phyloP scores from a whole-genome alignment of 1,140 invertebrate species.

The Lepidurus arcticus region DNA sequence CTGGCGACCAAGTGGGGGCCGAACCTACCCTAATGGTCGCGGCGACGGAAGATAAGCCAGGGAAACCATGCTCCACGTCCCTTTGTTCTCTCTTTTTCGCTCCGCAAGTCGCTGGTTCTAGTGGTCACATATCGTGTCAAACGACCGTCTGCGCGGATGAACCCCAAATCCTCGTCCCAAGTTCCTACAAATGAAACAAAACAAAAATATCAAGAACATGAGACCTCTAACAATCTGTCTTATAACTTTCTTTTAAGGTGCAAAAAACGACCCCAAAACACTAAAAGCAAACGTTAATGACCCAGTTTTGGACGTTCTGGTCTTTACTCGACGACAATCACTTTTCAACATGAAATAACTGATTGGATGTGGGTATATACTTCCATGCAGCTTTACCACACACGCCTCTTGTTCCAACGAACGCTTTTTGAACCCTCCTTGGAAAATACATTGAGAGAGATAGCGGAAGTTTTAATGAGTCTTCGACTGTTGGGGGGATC shows the following conservation, averaged over 20 bases:
- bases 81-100: not conserved
- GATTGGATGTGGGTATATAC: not conserved
- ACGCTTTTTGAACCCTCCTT: no score
- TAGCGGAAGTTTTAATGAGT: no score
- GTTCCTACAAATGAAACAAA: not conserved
- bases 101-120: not conserved
- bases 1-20: not conserved
- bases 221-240: not conserved
- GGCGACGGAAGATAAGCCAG: not conserved
- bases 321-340: not conserved
- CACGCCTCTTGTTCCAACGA: no score
- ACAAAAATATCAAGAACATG: not conserved
- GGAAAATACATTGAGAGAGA: no score
- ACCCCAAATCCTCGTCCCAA: not conserved
- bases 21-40: not conserved
- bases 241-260: not conserved
- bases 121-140: conserved; percentile 21
- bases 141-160: conserved; percentile 4
- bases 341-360: not conserved
- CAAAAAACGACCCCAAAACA: not conserved
- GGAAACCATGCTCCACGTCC: not conserved
- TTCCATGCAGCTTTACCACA: no score
- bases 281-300: not conserved
- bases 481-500: no score
- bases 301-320: not conserved